Evolutionary conservation across 1,140 invertebrate species (phyloP).

Genomic region (Drosophila hydei): DNA sequence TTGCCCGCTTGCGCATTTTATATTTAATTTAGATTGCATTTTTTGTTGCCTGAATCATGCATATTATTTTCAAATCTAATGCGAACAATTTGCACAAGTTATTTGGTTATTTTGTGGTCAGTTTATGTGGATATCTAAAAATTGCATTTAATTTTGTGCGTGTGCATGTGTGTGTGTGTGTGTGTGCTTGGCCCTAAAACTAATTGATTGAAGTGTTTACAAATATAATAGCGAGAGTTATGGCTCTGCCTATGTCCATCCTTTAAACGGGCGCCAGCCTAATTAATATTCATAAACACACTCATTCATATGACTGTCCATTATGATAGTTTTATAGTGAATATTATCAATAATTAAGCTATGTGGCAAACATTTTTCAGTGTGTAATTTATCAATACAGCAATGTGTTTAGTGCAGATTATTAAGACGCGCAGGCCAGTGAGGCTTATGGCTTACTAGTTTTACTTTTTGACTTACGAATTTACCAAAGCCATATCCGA

Average conservation of each 20-base stretch:
- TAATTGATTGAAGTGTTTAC: constrained; percentile 50
- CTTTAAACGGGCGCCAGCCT: background rate
- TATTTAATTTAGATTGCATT: constrained; percentile 75
- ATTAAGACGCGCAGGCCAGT: no score
- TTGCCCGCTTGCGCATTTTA: constrained; percentile 19
- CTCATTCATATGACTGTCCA: background rate
- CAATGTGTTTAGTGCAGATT: no score
- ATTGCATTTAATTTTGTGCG: constrained; percentile 16
- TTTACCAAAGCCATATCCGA: no score
- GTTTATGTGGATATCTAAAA: constrained; percentile 25
- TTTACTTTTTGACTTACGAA: no score
- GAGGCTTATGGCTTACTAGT: no score
- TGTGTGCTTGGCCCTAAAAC: constrained; percentile 4
- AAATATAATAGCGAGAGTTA: constrained; percentile 24
- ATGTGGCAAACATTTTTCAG: no score
- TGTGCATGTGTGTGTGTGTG: constrained; percentile 10
- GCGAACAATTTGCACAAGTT: constrained; percentile 51
- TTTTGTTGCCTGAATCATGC: constrained; percentile 63
- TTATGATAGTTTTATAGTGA: constrained; percentile 2
- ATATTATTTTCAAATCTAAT: constrained; percentile 30
- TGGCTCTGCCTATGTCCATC: background rate
- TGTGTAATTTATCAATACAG: no score
- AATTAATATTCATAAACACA: background rate
- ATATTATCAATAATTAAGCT: background rate
- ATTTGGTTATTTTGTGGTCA: constrained; percentile 62